Evolutionary conservation across 2,888 invertebrate species (phyloP), one percentile per base, ranked within the genome.

Genomic region (Limenitis arthemis): DNA sequence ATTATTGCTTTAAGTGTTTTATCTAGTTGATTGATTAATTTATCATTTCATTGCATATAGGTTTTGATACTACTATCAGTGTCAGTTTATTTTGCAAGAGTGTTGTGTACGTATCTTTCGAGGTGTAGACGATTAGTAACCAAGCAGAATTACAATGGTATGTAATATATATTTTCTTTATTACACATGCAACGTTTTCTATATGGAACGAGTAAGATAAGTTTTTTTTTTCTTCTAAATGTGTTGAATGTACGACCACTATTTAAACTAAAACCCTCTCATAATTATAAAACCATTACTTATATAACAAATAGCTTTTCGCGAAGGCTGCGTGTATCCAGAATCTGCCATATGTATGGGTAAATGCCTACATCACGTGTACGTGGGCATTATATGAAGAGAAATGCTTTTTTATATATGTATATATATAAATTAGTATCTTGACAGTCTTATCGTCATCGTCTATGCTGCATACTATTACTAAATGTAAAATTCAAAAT

Each of bases 1-100:
- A 40, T 38, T 34, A 30, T 40, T 31, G 8, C 11, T 48, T 42
- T 31, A 37, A 28, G 38, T 38, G 12, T 8, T 49, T 59, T 61
- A 60, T 60, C 72, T 67, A 61, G 61, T 67, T 64, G 77, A 79
- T 78, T 79, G 75, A 56, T 72, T 66, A 64, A 66, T 67, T 72
- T 74, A 77, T 73, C 70, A 65, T 68, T 69, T 72, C 65, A 69
- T 53, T 58, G 44, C 61, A 63, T 60, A 63, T 61, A 63, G 61
- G 55, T 61, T 64, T 66, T 63, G 58, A 61, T 60, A 61, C 56
- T 61, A 62, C 66, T 67, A 67, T 67, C 63, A 58, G 63, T 68
- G 63, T 64, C 67, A 64, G 70, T 74, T 67, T 66, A 66, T 70
- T 75, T 72, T 65, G 69, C 71, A 68, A 64, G 52, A 49, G 58